These are phyloP conservation scores for Nansenia antarctica DNA, from an alignment of 2,113 vertebrate species.

Conservation along the genomic window DNA sequence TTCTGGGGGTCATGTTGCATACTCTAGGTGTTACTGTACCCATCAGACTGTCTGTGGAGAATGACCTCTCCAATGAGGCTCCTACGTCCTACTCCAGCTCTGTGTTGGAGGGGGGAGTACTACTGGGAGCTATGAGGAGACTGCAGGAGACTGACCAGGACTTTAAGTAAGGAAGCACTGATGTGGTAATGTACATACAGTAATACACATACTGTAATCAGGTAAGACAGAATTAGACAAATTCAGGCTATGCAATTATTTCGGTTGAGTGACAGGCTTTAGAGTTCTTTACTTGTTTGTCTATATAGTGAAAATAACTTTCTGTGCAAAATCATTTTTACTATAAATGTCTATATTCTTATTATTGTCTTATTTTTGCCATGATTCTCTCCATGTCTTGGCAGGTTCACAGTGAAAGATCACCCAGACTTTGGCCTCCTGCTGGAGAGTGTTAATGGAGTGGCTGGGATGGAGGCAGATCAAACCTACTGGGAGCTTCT, in stretches of 20 bases:
- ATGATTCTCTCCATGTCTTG: slow-evolving; percentile 1
- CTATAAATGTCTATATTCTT: too few relatives aligned
- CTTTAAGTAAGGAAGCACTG: slow-evolving; percentile 56
- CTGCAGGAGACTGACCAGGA: slow-evolving; percentile 49
- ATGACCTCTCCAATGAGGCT: slow-evolving; percentile 37
- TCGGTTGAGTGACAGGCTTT: too few relatives aligned
- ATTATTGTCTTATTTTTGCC: too few relatives aligned
- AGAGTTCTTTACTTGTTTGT: too few relatives aligned
- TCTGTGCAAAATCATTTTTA: too few relatives aligned
- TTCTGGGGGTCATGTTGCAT: not conserved
- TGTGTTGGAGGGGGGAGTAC: slow-evolving; percentile 54
- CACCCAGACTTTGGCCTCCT: slow-evolving; percentile 56
- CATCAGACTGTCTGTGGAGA: slow-evolving; percentile 58
- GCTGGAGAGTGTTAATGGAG: slow-evolving; percentile 70
- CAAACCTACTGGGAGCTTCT: slow-evolving; percentile 71
- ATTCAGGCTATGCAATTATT: too few relatives aligned
- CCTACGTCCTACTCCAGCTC: slow-evolving; percentile 39
- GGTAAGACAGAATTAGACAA: not conserved
- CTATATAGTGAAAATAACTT: too few relatives aligned
- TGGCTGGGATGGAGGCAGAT: slow-evolving; percentile 46
- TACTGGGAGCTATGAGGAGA: slow-evolving; percentile 62
- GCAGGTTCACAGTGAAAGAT: slow-evolving; percentile 61
- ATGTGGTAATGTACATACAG: not conserved
- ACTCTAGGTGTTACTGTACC: slow-evolving; percentile 31
- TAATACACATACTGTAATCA: not conserved